Percentiles rank a stretch among this genome's conserved stretches.
Conservation (phyloP, 2,888 invertebrate genomes). For the Tetragonula carbonaria region DNA sequence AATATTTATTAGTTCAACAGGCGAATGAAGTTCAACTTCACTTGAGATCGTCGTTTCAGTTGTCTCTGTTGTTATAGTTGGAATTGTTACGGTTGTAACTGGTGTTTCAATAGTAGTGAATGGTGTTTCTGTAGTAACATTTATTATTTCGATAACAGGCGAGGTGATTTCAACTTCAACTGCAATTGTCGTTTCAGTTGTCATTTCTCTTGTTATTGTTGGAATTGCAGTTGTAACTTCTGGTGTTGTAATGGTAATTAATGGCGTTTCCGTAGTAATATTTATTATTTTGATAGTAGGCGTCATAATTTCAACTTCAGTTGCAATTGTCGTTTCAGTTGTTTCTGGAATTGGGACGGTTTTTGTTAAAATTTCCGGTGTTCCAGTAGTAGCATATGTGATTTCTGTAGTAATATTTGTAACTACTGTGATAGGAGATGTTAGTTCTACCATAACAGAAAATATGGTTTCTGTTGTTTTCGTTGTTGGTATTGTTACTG, state of each 20-base stretch:
- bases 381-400: neutral
- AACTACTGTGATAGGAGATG: neutral
- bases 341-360: neutral
- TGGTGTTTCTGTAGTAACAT: neutral
- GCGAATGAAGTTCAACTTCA: rapidly evolving
- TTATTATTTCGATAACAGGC: neutral
- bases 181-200: neutral
- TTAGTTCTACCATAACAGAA: neutral
- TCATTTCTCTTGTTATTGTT: neutral
- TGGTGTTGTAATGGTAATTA: neutral
- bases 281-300: neutral
- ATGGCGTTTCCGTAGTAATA: rapidly evolving
- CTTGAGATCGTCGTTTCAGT: neutral
- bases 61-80: too few relatives aligned
- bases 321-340: neutral
- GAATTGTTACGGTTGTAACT: neutral
- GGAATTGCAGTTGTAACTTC: neutral
- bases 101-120: neutral
- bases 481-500: neutral
- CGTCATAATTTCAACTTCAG: neutral
- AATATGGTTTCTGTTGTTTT: neutral
- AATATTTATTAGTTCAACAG: neutral
- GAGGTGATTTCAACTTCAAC: neutral
- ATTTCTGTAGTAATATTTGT: neutral
- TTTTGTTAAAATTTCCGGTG: neutral